phyloP scores from a whole-genome alignment of 2,888 invertebrate species.

The Abrostola tripartita region DNA sequence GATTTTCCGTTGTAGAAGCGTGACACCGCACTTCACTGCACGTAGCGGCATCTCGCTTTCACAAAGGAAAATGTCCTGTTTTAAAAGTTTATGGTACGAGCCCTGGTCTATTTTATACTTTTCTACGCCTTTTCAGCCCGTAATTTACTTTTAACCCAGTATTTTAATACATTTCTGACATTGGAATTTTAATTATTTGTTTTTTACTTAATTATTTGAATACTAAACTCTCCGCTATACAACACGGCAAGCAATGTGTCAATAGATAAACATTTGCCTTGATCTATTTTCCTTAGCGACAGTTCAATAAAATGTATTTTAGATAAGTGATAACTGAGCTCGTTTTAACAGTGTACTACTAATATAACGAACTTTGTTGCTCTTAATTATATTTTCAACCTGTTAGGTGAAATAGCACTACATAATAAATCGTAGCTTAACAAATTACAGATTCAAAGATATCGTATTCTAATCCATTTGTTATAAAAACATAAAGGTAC shows the following conservation, averaged over 20 bases:
- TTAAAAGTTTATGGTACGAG: neutral
- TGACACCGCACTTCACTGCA: neutral
- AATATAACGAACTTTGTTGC: too few relatives aligned
- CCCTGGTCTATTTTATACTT: neutral
- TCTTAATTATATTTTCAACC: too few relatives aligned
- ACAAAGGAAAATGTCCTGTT: neutral
- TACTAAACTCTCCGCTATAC: slow-evolving; percentile 12
- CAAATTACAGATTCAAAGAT: too few relatives aligned
- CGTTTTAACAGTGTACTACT: too few relatives aligned
- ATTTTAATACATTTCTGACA: too few relatives aligned
- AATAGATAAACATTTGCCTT: slow-evolving; percentile 37
- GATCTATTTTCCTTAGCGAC: slow-evolving; percentile 13
- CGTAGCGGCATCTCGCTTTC: neutral
- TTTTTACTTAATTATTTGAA: too few relatives aligned
- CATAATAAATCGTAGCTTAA: too few relatives aligned
- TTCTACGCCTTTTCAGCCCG: neutral
- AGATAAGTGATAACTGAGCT: neutral
- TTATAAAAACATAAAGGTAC: too few relatives aligned
- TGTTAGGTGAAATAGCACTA: too few relatives aligned
- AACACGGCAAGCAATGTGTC: slow-evolving; percentile 24
- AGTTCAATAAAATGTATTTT: slow-evolving; percentile 1
- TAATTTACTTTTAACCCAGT: too few relatives aligned
- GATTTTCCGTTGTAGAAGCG: neutral
- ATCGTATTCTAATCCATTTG: too few relatives aligned
- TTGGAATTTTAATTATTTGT: too few relatives aligned